These are phyloP conservation scores for Nephrocerus scutellatus DNA, from an alignment of 2,888 invertebrate species.

Conservation along the genomic window DNA sequence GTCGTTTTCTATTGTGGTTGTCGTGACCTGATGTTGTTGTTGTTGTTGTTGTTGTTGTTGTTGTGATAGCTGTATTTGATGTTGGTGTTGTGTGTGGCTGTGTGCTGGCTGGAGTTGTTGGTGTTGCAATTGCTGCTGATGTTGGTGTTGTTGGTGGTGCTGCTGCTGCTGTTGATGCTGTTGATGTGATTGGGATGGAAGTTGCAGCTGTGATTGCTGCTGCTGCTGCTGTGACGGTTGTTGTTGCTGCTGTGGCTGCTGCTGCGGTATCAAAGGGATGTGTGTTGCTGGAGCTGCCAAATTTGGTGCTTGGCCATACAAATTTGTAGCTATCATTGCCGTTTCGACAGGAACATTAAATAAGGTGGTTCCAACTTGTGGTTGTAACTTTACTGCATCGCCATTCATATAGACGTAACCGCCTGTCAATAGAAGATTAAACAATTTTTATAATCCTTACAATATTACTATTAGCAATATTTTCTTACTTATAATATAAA, in stretches of 20 bases:
- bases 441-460: too few species aligned
- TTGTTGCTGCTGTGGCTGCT: slow-evolving; percentile 24
- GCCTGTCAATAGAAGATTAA: too few species aligned
- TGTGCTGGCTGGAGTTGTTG: slow-evolving; percentile 22
- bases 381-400: slow-evolving; percentile 62
- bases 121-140: slow-evolving; percentile 15
- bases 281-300: slow-evolving; percentile 40
- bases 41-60: slow-evolving; percentile 31
- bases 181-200: slow-evolving; percentile 22
- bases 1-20: slow-evolving; percentile 29
- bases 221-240: slow-evolving; percentile 36
- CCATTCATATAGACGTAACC: slow-evolving; percentile 78
- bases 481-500: too few species aligned
- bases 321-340: slow-evolving; percentile 49
- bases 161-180: slow-evolving; percentile 21
- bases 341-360: slow-evolving; percentile 61
- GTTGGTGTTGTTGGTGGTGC: slow-evolving; percentile 28
- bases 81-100: slow-evolving; percentile 26
- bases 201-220: too few species aligned
- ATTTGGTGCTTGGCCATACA: slow-evolving; percentile 42
- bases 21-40: slow-evolving; percentile 16
- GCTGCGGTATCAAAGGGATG: slow-evolving; percentile 35
- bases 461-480: too few species aligned
- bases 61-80: slow-evolving; percentile 17
- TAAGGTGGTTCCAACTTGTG: slow-evolving; percentile 60